Evolutionary conservation across 2,888 invertebrate genomes (phyloP).

Genomic region (Harmothoe impar): DNA sequence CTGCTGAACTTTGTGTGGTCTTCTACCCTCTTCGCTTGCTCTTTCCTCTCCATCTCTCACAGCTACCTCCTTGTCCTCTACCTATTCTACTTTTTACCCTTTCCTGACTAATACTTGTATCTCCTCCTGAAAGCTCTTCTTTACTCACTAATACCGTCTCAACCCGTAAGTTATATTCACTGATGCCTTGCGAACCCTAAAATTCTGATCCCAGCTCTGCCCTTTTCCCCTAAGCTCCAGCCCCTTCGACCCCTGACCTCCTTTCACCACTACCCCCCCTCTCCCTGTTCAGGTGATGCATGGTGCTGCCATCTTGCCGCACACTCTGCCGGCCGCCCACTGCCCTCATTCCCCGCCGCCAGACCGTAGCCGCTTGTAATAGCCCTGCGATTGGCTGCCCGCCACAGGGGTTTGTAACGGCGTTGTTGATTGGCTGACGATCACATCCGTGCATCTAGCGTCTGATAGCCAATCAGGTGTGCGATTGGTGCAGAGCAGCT

Average conservation of each 20-base stretch:
- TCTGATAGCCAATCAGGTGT: slow-evolving; percentile 51
- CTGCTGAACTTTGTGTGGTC: no score
- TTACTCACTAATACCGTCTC: no score
- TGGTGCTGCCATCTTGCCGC: neutral
- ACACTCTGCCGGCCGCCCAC: neutral
- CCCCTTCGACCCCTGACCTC: neutral
- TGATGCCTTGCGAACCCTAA: no score
- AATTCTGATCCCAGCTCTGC: neutral
- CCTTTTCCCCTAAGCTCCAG: neutral
- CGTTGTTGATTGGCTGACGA: slow-evolving; percentile 54
- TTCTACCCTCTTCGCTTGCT: no score
- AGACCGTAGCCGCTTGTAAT: neutral
- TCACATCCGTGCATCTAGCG: slow-evolving; percentile 47
- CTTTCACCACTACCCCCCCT: neutral
- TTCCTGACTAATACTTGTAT: no score
- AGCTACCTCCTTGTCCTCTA: no score
- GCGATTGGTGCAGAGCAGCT: neutral
- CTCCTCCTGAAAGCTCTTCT: no score
- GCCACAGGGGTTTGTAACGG: slow-evolving; percentile 11
- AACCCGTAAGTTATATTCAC: no score
- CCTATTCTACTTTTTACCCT: no score
- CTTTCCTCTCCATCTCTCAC: no score
- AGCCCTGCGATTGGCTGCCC: slow-evolving; percentile 46
- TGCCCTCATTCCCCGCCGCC: neutral
- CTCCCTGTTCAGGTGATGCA: neutral